Conservation (phyloP, 2,113 vertebrate genomes). For the Rhadina sibilatrix region DNA sequence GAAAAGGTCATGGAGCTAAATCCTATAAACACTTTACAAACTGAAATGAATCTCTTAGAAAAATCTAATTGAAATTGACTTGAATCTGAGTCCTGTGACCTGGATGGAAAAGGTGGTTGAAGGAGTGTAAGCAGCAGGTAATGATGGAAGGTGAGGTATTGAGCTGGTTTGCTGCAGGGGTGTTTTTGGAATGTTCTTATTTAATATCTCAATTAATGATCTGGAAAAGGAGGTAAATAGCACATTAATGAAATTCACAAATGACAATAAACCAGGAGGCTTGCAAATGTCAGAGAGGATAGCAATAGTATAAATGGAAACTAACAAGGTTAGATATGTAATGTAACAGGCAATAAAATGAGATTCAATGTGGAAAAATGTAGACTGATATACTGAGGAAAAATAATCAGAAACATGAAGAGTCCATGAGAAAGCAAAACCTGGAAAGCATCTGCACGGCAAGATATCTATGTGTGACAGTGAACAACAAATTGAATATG, state of each 20-base stretch:
- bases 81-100: not conserved
- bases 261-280: slow-evolving; percentile 34
- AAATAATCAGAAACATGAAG: slow-evolving; percentile 35
- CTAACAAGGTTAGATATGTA: slow-evolving; percentile 46
- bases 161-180: not conserved
- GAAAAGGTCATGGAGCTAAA: not conserved
- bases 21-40: not conserved
- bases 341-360: slow-evolving; percentile 39
- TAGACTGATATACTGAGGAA: slow-evolving; percentile 14
- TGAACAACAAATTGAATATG: not conserved
- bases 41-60: not conserved
- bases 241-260: slow-evolving; percentile 69
- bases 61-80: slow-evolving; percentile 22
- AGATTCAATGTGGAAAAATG: slow-evolving; percentile 25
- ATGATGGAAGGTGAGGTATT: not conserved
- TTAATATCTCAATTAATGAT: slow-evolving; percentile 69
- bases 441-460: slow-evolving; percentile 15
- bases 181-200: slow-evolving; percentile 36
- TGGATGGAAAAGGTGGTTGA: not conserved
- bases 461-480: not conserved
- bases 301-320: slow-evolving; percentile 34
- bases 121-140: not conserved
- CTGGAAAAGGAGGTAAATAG: slow-evolving; percentile 51
- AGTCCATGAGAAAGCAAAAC: slow-evolving; percentile 1
- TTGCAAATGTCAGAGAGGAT: slow-evolving; percentile 25